A percentile compares a stretch with the other conserved stretches of the same genome.
These are phyloP conservation scores for Sialia sialis DNA, from an alignment of 2,113 vertebrate species.

Conservation along the genomic window DNA sequence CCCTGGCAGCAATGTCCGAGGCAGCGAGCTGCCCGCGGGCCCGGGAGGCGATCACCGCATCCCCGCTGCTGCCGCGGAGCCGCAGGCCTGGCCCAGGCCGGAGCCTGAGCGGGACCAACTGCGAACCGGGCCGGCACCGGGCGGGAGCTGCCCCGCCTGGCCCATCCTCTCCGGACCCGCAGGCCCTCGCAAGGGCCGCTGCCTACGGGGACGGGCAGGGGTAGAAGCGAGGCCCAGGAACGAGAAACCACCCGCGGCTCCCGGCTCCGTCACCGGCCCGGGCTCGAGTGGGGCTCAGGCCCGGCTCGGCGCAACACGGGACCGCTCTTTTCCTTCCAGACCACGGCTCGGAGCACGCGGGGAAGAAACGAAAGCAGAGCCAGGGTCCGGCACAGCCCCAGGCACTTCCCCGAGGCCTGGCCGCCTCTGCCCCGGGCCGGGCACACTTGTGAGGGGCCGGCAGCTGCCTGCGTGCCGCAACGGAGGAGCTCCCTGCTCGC, in stretches of 20 bases:
- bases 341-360: not conserved
- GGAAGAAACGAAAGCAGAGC: not conserved
- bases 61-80: not conserved
- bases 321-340: not conserved
- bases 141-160: not conserved
- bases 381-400: not conserved
- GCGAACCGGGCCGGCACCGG: not conserved
- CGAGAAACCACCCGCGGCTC: not conserved
- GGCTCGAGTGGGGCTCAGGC: not conserved
- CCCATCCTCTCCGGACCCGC: no score
- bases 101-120: rapidly evolving
- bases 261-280: not conserved
- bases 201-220: not conserved
- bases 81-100: not conserved
- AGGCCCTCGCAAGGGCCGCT: not conserved
- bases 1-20: not conserved
- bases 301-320: no score
- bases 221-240: not conserved
- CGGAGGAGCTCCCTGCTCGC: not conserved
- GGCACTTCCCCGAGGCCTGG: not conserved
- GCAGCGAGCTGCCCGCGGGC: not conserved
- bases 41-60: not conserved
- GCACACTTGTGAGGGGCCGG: not conserved
- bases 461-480: not conserved
- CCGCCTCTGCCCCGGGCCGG: no score